Evolutionary conservation across 2,888 invertebrate genomes (phyloP).

Genomic region (Caenorhabditis sulstoni): DNA sequence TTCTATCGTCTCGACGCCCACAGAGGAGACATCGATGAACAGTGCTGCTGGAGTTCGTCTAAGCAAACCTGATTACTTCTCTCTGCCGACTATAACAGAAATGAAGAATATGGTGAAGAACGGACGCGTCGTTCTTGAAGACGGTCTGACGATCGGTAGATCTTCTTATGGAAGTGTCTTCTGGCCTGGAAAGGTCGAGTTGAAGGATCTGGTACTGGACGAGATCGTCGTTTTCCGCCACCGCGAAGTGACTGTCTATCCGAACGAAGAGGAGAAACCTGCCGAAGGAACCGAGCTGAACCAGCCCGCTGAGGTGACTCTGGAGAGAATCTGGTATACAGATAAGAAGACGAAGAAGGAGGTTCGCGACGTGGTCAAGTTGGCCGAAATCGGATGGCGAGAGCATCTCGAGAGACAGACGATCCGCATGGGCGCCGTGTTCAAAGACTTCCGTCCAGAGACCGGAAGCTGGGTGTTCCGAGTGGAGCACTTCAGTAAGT

Average conservation of each 20-base stretch:
- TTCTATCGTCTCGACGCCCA: constrained; percentile 32
- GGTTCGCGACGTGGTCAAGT: constrained; percentile 87
- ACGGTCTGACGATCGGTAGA: constrained; percentile 82
- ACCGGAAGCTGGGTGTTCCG: constrained; percentile 97
- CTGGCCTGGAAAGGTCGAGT: constrained; percentile 81
- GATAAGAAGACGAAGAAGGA: constrained; percentile 89
- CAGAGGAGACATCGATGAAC: constrained; percentile 56
- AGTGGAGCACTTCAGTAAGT: constrained; percentile 83
- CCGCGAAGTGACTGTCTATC: constrained; percentile 95
- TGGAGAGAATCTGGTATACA: constrained; percentile 94
- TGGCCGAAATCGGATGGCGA: constrained; percentile 90
- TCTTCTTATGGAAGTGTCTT: constrained; percentile 82
- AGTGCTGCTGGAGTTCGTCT: constrained; percentile 87
- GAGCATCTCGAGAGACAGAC: constrained; percentile 90
- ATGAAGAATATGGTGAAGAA: constrained; percentile 82
- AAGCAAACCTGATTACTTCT: constrained; percentile 91
- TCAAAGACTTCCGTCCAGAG: constrained; percentile 92
- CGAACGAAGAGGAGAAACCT: constrained; percentile 91
- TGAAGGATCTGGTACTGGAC: constrained; percentile 66
- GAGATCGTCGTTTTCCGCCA: constrained; percentile 84
- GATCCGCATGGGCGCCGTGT: constrained; percentile 90
- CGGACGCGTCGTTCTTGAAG: constrained; percentile 68
- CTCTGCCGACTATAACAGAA: constrained; percentile 90
- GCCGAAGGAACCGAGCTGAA: constrained; percentile 91
- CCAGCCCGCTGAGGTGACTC: constrained; percentile 85